These are phyloP conservation scores for Romanogobio albipinnatus DNA, from an alignment of 2,113 vertebrate genomes.

Conservation along the genomic window DNA sequence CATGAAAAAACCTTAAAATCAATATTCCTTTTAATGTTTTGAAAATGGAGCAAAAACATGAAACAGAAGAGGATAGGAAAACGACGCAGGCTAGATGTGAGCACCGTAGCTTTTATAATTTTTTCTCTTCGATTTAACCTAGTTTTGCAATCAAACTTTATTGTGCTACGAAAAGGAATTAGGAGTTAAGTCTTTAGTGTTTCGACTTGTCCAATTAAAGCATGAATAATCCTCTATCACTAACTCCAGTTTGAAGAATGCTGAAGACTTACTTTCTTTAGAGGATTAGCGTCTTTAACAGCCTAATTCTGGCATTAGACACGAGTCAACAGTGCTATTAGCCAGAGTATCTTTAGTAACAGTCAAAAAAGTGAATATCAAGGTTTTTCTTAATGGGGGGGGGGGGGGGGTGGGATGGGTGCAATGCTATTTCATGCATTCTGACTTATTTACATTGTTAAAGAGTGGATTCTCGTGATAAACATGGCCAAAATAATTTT, in stretches of 20 bases:
- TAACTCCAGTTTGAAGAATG: neutral
- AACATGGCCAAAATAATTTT: no score
- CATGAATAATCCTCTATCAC: neutral
- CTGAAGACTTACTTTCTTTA: neutral
- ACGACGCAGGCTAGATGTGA: neutral
- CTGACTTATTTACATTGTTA: no score
- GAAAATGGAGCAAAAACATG: neutral
- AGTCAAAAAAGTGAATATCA: neutral
- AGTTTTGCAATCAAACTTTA: neutral
- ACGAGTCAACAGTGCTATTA: neutral
- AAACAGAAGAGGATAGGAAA: neutral
- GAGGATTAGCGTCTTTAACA: neutral
- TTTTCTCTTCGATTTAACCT: neutral
- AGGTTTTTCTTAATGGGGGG: no score
- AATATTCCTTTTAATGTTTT: constrained; percentile 6
- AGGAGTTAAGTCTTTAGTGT: neutral
- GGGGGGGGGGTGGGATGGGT: no score
- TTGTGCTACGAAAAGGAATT: neutral
- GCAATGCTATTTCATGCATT: no score
- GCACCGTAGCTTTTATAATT: neutral
- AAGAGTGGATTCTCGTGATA: no score
- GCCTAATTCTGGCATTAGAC: neutral
- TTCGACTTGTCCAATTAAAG: neutral
- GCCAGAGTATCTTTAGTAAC: neutral
- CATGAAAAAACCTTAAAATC: neutral